Evolutionary conservation across 2,113 vertebrate genomes (phyloP).

Genomic region (Pampusana beccarii): DNA sequence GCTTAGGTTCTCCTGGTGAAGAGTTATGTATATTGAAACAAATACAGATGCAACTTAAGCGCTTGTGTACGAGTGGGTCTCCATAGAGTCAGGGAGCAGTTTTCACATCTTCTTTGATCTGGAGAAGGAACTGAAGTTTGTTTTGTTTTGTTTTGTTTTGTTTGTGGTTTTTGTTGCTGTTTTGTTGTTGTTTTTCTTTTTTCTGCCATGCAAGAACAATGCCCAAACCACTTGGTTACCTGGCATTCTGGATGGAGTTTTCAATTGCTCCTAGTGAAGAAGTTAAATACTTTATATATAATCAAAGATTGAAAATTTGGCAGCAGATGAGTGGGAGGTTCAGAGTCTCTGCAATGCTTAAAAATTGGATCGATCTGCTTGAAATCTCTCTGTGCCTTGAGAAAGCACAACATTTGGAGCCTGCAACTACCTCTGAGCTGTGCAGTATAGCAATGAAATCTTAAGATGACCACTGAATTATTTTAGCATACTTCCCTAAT

Average conservation of each 20-base stretch:
- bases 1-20: neutral
- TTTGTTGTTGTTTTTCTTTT: neutral
- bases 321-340: neutral
- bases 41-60: neutral
- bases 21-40: neutral
- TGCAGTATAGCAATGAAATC: neutral
- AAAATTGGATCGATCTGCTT: neutral
- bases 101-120: neutral
- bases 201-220: neutral
- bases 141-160: neutral
- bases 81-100: neutral
- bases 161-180: neutral
- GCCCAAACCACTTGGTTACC: neutral
- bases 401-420: neutral
- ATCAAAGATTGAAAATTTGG: conserved; percentile 7
- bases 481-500: neutral
- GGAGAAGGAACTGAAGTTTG: neutral
- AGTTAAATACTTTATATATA: neutral
- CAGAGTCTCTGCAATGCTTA: neutral
- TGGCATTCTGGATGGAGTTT: neutral
- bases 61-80: neutral
- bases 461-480: neutral
- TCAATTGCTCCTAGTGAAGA: neutral
- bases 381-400: neutral
- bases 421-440: neutral